These are phyloP conservation scores for Apamea monoglypha DNA, from an alignment of 2,888 invertebrate species.

Conservation along the genomic window DNA sequence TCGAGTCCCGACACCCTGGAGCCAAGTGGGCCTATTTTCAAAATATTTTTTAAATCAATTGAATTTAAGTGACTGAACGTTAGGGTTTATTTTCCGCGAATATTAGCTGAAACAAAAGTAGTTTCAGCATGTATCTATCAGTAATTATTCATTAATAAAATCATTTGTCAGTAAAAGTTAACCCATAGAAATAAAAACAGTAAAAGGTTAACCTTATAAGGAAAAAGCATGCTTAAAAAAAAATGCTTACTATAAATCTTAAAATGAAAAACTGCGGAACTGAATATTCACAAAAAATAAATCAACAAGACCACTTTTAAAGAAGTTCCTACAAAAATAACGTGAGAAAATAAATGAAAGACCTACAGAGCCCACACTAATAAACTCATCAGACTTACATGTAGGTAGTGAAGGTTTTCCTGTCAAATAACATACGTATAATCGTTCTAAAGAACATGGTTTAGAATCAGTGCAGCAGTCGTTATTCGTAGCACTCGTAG, in stretches of 20 bases:
- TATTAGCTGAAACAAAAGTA: neutral
- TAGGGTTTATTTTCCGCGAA: neutral
- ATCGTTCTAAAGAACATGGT: slow-evolving; percentile 22
- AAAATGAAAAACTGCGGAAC: neutral
- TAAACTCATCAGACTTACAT: slow-evolving; percentile 23
- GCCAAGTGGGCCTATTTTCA: slow-evolving; percentile 72
- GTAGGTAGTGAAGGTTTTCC: slow-evolving; percentile 21
- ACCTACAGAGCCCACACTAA: neutral
- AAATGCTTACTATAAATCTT: neutral
- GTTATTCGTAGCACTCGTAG: slow-evolving; percentile 27
- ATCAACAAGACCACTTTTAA: neutral
- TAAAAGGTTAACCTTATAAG: neutral
- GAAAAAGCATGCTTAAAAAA: neutral
- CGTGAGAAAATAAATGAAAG: slow-evolving; percentile 26
- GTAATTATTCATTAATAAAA: neutral
- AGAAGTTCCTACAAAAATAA: slow-evolving; percentile 11
- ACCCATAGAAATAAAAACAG: no score
- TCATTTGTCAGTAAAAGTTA: neutral
- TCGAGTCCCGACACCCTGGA: slow-evolving; percentile 73
- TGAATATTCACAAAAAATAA: neutral
- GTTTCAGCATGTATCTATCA: neutral
- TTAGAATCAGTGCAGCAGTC: slow-evolving; percentile 22
- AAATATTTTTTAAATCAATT: slow-evolving; percentile 39
- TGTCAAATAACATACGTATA: slow-evolving; percentile 31
- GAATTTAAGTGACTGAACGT: neutral